These are phyloP conservation scores for Tolypeutes matacus DNA, from an alignment of 2,797 vertebrate genomes.

Conservation along the genomic window DNA sequence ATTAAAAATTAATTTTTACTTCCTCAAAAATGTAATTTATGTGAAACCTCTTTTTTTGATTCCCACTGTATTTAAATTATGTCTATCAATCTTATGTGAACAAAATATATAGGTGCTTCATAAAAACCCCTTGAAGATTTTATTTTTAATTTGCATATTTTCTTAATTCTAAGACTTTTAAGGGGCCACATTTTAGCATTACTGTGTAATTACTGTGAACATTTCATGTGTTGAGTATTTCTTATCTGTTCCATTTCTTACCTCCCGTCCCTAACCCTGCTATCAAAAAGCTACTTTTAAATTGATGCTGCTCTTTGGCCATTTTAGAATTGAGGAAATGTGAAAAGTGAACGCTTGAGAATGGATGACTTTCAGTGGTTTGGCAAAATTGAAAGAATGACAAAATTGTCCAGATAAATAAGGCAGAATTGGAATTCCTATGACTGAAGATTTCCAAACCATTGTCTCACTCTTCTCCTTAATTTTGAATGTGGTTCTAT, in stretches of 20 bases:
- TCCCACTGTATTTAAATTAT: neutral
- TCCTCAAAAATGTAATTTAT: constrained; percentile 3
- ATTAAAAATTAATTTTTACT: neutral
- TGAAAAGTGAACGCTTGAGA: neutral
- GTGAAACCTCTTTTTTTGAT: neutral
- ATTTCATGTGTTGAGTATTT: neutral
- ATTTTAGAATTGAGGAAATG: neutral
- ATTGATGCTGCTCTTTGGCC: neutral
- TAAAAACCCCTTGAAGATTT: neutral
- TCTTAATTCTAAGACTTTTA: neutral
- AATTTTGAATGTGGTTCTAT: neutral
- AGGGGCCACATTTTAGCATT: neutral
- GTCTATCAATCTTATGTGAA: neutral
- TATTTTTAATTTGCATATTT: neutral
- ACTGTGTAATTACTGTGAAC: neutral
- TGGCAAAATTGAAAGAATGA: neutral
- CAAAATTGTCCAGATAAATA: neutral
- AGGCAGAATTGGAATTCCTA: neutral
- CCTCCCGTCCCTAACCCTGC: neutral
- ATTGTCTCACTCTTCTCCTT: neutral
- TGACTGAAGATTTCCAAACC: neutral
- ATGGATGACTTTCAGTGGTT: neutral
- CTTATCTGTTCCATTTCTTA: neutral
- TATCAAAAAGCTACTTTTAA: neutral
- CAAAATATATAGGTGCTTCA: neutral